Evolutionary conservation across 1,140 invertebrate genomes (phyloP), one percentile per base, ranked within the genome.

Genomic region (Metaphire vulgaris): DNA sequence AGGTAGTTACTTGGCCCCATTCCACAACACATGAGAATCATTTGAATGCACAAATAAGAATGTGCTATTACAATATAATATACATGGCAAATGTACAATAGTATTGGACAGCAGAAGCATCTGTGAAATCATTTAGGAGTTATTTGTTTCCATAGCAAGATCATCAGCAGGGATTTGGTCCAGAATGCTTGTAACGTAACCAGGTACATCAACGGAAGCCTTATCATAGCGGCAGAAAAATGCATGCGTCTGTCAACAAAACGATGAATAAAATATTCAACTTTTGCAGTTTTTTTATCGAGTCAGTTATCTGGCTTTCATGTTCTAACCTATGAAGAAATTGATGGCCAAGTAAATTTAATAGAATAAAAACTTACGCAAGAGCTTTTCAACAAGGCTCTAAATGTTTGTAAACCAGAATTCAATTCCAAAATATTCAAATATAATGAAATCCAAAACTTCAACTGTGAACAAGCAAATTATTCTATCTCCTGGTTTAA

Each of bases 191-290:
- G 89, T 89, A 33, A 95, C 92, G 83, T 95, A 94, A 21, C 89
- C 88, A 26, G 92, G 91, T 29, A 95, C 92, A 84, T 95, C 92
- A 30, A 92, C 90, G 78, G 91, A 89, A 81, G 91, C 91, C 80
- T 90, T 89, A 82, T 93, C 91, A n/a, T 90, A 90, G 66, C 75
- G 91, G 88, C 83, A 90, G 76, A 96, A 93, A 82, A 97, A 97
- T 34, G 92, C 90, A 87, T 95, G 92, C 41, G 26, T 70, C 82
- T 94, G 83, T 85, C 86, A 77, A 69, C 80, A 82, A n/a, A n/a
- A n/a, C n/a, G n/a, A n/a, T n/a, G n/a, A n/a, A n/a, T n/a, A n/a
- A n/a, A n/a, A n/a, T 74, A 74, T 31, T 64, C 15, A 31, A 77
- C 67, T 77, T 70, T 56, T 28, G 28, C n/a, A 56, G 12, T 69